Evolutionary conservation across 92 coral and sea anemone species (phyloP).

Genomic region (Phenganax stokvisi): DNA sequence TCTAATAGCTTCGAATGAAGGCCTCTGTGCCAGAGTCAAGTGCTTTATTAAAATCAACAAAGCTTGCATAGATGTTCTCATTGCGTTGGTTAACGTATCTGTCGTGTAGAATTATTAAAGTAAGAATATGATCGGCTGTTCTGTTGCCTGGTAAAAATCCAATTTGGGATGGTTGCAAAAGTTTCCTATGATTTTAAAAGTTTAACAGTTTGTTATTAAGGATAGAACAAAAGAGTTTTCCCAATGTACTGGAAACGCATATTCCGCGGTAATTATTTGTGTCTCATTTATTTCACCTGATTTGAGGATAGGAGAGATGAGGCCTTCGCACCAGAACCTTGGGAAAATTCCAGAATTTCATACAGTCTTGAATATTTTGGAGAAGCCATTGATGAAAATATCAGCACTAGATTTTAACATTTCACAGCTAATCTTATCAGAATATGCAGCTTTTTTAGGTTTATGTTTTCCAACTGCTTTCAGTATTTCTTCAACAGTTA

Average conservation of each 20-base stretch:
- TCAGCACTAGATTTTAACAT: constrained; percentile 19
- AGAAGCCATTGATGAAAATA: not conserved
- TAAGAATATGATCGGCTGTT: constrained; percentile 25
- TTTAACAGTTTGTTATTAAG: not conserved
- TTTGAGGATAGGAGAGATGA: too few relatives aligned
- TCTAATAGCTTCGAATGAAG: not conserved
- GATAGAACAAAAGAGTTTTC: too few relatives aligned
- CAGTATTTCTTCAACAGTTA: not conserved
- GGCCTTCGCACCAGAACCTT: constrained; percentile 17
- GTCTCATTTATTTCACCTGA: too few relatives aligned
- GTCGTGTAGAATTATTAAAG: not conserved
- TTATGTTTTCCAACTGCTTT: constrained; percentile 4
- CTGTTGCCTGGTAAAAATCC: constrained; percentile 28
- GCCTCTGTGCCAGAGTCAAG: constrained; percentile 36
- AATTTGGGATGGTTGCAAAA: constrained; percentile 27
- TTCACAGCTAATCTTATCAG: constrained; percentile 4
- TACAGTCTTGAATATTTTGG: constrained; percentile 2
- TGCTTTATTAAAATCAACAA: constrained; percentile 24
- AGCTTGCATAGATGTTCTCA: constrained; percentile 21
- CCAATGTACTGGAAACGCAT: too few relatives aligned
- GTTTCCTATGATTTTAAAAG: constrained; percentile 6
- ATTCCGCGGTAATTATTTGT: too few relatives aligned
- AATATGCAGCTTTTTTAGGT: constrained; percentile 19
- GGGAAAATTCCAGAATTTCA: constrained; percentile 10
- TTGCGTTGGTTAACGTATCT: constrained; percentile 6